phyloP scores from a whole-genome alignment of 2,888 invertebrate genomes.

The Biston betularia region DNA sequence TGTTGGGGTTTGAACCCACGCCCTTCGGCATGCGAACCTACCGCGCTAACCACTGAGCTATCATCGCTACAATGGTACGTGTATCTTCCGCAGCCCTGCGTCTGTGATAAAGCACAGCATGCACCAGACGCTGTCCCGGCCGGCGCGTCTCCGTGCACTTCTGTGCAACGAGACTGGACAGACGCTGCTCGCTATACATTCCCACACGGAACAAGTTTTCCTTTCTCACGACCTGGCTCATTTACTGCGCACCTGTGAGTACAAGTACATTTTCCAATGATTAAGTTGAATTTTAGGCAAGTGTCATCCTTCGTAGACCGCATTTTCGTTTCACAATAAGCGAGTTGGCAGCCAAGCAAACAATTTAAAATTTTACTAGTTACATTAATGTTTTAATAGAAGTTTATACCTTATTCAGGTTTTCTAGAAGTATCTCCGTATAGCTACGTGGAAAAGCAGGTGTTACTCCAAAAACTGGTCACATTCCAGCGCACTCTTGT shows the following conservation, averaged over 20 bases:
- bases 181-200: conserved; percentile 58
- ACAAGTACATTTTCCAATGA: neutral
- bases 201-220: conserved; percentile 60
- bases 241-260: conserved; percentile 63
- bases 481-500: conserved; percentile 68
- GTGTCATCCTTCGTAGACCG: too few species aligned
- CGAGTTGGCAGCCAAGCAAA: too few species aligned
- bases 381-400: too few species aligned
- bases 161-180: conserved; percentile 66
- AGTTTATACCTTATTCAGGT: conserved; percentile 55
- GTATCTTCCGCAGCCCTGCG: conserved; percentile 56
- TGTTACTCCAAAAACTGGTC: conserved; percentile 65
- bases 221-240: conserved; percentile 68
- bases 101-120: conserved; percentile 66
- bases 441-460: conserved; percentile 68
- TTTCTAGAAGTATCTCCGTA: conserved; percentile 71
- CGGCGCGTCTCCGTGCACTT: conserved; percentile 70
- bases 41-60: too few species aligned
- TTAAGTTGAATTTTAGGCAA: too few species aligned
- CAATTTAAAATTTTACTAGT: too few species aligned
- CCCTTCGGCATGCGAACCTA: too few species aligned
- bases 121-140: conserved; percentile 56
- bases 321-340: too few species aligned
- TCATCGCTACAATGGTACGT: neutral
- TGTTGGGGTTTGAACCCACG: too few species aligned